Evolutionary conservation across 2,888 invertebrate genomes (phyloP).

Genomic region (Anoplius nigerrimus): DNA sequence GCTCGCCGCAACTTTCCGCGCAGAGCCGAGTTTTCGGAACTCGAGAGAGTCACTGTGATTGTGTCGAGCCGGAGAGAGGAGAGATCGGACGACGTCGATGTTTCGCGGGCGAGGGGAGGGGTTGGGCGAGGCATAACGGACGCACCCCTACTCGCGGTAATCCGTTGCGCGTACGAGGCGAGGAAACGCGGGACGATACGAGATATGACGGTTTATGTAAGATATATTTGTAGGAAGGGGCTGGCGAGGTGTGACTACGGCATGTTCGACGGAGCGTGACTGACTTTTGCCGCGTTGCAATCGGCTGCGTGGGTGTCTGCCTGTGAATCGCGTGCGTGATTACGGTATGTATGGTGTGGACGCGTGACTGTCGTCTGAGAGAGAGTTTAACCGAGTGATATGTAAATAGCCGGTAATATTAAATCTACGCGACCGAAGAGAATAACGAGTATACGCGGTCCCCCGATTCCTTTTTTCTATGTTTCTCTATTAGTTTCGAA

Average conservation of each 20-base stretch:
- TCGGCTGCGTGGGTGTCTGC: not conserved
- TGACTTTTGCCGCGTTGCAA: not conserved
- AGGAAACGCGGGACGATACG: not conserved
- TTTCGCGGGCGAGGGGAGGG: no score
- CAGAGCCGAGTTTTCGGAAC: constrained; percentile 28
- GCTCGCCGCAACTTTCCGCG: constrained; percentile 10
- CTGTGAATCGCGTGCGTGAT: no score
- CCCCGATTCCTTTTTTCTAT: not conserved
- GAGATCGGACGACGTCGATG: not conserved
- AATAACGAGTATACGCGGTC: constrained; percentile 5
- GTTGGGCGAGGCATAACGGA: not conserved
- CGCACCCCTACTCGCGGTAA: not conserved
- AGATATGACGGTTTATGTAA: constrained; percentile 12
- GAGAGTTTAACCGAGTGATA: not conserved
- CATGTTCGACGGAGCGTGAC: not conserved
- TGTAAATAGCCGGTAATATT: constrained; percentile 7
- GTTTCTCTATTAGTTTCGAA: not conserved
- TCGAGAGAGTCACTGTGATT: constrained; percentile 55
- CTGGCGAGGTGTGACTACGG: not conserved
- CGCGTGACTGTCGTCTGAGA: not conserved
- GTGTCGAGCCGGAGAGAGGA: constrained; percentile 41
- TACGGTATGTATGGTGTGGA: no score
- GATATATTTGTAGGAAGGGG: constrained; percentile 1
- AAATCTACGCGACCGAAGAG: not conserved
- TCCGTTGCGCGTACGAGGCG: not conserved